Base-by-base conservation (phyloP, 2,888 invertebrate species). In the Pachymerium ferrugineum region DNA sequence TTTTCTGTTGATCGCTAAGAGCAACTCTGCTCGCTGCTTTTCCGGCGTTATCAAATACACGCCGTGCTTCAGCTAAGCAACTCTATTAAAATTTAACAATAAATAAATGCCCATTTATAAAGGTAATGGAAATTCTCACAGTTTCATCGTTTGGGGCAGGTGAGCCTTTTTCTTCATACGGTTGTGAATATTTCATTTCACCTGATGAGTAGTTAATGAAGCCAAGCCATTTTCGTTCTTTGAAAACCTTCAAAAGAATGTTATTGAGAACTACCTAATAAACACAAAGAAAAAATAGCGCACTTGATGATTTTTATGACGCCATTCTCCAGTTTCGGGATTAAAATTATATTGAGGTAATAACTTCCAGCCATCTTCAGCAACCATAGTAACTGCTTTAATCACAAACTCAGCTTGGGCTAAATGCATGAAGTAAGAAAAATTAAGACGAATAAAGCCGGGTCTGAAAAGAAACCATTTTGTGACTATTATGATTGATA, bases 271-370 rank as follows among this genome's bases (percentile, higher is more conserved):
- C 6, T 12, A 28, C 4, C 14, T 28, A 30, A n/a, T 16, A 29
- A n/a, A 70, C 3, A 73, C 62, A 19, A 22, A 5, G 33, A 25
- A 31, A 35, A 35, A 35, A 5, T 30, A 31, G n/a, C 6, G 8
- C 28, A 83, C 86, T 70, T 89, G 87, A 81, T 92, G 91, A 0
- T 90, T 88, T 79, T 90, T 89, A 80, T 94, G 94, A 76, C 90
- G 87, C 94, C 94, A 95, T 81, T 94, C 93, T 0, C 92, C 94
- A 0, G 93, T 93, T 80, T 93, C 90, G 4, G 91, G 88, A 80
- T 94, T 92, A n/a, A 93, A 87, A 10, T 89, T 87, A 81, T 94
- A 94, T 81, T 93, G 91, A 0, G 94, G 94, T 73, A 95, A 82
- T 54, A 95, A 86, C 80, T 92, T 92, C 92, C 94, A 94, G 3